These are phyloP conservation scores for Corapipo altera DNA, from an alignment of 2,113 vertebrate genomes.

Conservation along the genomic window DNA sequence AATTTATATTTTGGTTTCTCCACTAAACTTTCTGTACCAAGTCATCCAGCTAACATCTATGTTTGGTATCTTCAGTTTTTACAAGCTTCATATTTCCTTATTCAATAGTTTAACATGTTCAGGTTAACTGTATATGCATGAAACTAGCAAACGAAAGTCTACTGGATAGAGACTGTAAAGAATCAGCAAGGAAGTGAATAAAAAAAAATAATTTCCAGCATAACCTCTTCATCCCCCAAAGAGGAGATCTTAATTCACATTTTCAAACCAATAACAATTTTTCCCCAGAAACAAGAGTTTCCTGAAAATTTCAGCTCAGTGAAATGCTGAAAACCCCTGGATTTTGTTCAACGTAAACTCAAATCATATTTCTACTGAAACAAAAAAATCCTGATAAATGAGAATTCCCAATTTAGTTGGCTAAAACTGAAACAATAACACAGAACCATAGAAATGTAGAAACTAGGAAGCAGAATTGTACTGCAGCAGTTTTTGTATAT, in stretches of 20 bases:
- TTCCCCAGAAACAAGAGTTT: not conserved
- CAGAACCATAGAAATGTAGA: not conserved
- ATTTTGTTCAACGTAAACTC: not conserved
- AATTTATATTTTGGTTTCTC: not conserved
- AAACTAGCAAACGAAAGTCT: not conserved
- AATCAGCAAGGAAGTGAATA: not conserved
- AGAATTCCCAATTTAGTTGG: not conserved
- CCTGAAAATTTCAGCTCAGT: not conserved
- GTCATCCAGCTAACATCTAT: not conserved
- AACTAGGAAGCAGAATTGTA: not conserved
- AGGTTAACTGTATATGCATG: not conserved
- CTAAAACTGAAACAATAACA: not conserved
- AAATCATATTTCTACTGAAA: not conserved
- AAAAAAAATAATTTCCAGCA: not conserved
- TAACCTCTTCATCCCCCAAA: accelerated
- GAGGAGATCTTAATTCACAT: not conserved
- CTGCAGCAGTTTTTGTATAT: not conserved
- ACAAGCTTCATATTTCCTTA: not conserved
- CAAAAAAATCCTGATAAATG: not conserved
- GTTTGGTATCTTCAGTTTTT: not conserved
- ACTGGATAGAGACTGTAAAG: not conserved
- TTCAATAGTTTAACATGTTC: not conserved
- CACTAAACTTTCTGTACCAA: not conserved
- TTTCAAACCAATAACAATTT: not conserved
- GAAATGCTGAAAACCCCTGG: not conserved